Evolutionary conservation across 92 coral and sea anemone species (phyloP), one percentile per base, ranked within the genome.

Genomic region (Palythoa caribaeorum): DNA sequence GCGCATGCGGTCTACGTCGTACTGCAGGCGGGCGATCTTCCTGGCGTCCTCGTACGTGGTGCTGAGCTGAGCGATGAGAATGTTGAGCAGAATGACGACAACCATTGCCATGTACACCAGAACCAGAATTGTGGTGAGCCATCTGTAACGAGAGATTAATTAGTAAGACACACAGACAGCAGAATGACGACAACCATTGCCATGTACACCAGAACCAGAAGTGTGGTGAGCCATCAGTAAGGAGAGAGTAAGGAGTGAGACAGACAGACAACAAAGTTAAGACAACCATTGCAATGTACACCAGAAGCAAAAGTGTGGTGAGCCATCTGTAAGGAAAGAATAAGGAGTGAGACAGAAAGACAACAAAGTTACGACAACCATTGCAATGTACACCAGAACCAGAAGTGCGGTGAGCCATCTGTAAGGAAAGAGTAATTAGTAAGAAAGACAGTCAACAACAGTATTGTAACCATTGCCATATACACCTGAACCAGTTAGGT

Each of bases 61-160:
- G 44, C 94, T 93, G 60, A 93, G 87, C 76, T 93, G 96, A 20
- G 96, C 96, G 84, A 93, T 93, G 40, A 91, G 89, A 76, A 93
- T 91, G 70, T 93, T 93, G 50, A 44, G 50, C 50, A 44, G 50
- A 44, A 44, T 44, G 50, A 44, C 50, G 6, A 44, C 50, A 44
- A 44, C 50, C 50, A 44, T 44, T 44, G 50, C 50, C 50, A 44
- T 44, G 6, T 44, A 44, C 5, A 44, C 68, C 71, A 93, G 87
- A 6, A 93, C 72, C 40, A 93, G 89, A 11, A 91, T 73, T 28
- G 87, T 83, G 47, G 96, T 91, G 5, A 93, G 89, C 94, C 94
- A 93, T 62, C 69, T 62, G 69, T 62, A 62, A 62, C 6, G 69
- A 62, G 50, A 44, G 3, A 3, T 8, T 15, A 62, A 62, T 6